phyloP scores from a whole-genome alignment of 1,140 invertebrate species.

The Apolygus lucorum region DNA sequence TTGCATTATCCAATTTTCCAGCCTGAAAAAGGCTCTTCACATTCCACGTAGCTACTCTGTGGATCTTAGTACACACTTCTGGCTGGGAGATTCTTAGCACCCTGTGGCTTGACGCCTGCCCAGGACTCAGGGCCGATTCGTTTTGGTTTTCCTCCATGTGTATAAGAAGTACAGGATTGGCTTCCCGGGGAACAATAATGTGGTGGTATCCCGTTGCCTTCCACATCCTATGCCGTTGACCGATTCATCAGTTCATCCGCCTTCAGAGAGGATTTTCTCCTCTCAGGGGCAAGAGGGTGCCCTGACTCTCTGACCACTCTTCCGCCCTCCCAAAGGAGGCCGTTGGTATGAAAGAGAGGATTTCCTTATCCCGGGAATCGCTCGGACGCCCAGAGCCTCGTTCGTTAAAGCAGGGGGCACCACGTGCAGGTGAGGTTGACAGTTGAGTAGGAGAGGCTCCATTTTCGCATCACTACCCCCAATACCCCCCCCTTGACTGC shows the following conservation, averaged over 20 bases:
- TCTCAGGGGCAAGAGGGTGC: background rate
- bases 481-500: too few species aligned
- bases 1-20: slow-evolving; percentile 30
- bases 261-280: background rate
- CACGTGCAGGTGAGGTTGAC: background rate
- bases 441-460: background rate
- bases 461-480: background rate
- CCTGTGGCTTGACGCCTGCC: background rate
- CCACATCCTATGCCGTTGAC: background rate
- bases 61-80: slow-evolving; percentile 19
- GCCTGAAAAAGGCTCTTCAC: slow-evolving; percentile 28
- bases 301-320: background rate
- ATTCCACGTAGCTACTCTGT: slow-evolving; percentile 33
- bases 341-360: background rate
- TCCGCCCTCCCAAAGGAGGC: background rate
- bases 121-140: background rate
- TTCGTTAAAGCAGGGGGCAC: background rate
- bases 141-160: background rate
- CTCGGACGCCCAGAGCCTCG: background rate
- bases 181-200: background rate
- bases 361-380: background rate
- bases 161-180: background rate
- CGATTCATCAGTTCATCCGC: background rate
- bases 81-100: background rate
- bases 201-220: background rate